phyloP scores from a whole-genome alignment of 2,113 vertebrate genomes.

The Mobula birostris region DNA sequence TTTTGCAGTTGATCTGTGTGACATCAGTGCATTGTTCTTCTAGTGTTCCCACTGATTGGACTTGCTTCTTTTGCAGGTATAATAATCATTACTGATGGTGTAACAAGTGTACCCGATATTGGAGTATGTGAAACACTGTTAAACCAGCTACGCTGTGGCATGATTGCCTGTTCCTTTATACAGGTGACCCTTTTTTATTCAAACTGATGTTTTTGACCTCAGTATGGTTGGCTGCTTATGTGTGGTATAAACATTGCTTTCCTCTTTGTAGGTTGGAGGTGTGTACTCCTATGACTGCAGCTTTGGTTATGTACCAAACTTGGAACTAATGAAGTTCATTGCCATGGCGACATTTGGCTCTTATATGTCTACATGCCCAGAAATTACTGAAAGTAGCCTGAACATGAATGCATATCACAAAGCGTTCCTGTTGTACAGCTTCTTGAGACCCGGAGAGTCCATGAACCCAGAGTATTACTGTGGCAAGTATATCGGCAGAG shows the following conservation, averaged over 20 bases:
- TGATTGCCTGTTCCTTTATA: slow-evolving; percentile 91
- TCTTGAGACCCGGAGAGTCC: slow-evolving; percentile 82
- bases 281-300: slow-evolving; percentile 93
- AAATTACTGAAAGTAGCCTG: slow-evolving; percentile 61
- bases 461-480: slow-evolving; percentile 88
- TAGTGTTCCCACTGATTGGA: neutral
- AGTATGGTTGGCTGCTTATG: neutral
- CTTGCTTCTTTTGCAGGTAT: slow-evolving; percentile 62
- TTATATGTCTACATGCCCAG: slow-evolving; percentile 83
- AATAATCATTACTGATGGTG: slow-evolving; percentile 94
- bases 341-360: slow-evolving; percentile 93
- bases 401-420: slow-evolving; percentile 90
- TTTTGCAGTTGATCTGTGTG: neutral
- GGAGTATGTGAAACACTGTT: slow-evolving; percentile 88
- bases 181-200: slow-evolving; percentile 62
- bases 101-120: slow-evolving; percentile 94
- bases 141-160: slow-evolving; percentile 90
- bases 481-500: slow-evolving; percentile 57
- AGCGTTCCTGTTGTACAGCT: slow-evolving; percentile 89
- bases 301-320: slow-evolving; percentile 92
- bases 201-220: neutral
- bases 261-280: slow-evolving; percentile 72
- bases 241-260: neutral
- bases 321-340: slow-evolving; percentile 98
- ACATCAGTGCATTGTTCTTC: neutral